Conservation (phyloP, 2,888 invertebrate species). For the Isotomurus palustris region DNA sequence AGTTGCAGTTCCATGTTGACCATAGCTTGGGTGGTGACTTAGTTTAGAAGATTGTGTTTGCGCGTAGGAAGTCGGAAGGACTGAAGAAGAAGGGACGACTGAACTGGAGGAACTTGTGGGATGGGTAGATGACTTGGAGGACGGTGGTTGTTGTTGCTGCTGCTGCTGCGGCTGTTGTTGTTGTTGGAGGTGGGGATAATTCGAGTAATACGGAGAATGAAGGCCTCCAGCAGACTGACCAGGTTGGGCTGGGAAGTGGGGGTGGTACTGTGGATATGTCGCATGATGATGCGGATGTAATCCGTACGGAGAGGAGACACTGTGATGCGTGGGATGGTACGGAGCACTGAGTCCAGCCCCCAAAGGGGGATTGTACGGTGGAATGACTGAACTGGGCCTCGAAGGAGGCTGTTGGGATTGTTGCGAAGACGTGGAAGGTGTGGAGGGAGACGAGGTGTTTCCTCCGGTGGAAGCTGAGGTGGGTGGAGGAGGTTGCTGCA, state of each 20-base stretch:
- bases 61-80: conserved; percentile 10
- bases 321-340: conserved; percentile 26
- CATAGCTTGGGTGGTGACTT: conserved; percentile 21
- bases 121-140: conserved; percentile 2
- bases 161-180: not conserved
- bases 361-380: conserved; percentile 42
- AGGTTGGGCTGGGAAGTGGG: conserved; percentile 25
- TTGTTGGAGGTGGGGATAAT: conserved; percentile 18
- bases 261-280: conserved; percentile 32
- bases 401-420: not conserved
- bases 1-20: not conserved
- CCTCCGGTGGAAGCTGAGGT: not conserved
- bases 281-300: conserved; percentile 27
- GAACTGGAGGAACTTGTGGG: conserved; percentile 13
- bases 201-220: conserved; percentile 26
- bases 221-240: conserved; percentile 8
- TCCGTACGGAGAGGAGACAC: conserved; percentile 17
- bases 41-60: conserved; percentile 9
- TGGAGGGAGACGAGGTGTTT: conserved; percentile 25
- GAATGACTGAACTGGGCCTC: conserved; percentile 40
- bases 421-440: conserved; percentile 14
- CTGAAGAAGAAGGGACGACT: conserved; percentile 11
- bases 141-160: conserved; percentile 6
- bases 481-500: not conserved
- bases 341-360: conserved; percentile 23